Conservation (phyloP, 2,113 vertebrate genomes). For the Merops nubicus region DNA sequence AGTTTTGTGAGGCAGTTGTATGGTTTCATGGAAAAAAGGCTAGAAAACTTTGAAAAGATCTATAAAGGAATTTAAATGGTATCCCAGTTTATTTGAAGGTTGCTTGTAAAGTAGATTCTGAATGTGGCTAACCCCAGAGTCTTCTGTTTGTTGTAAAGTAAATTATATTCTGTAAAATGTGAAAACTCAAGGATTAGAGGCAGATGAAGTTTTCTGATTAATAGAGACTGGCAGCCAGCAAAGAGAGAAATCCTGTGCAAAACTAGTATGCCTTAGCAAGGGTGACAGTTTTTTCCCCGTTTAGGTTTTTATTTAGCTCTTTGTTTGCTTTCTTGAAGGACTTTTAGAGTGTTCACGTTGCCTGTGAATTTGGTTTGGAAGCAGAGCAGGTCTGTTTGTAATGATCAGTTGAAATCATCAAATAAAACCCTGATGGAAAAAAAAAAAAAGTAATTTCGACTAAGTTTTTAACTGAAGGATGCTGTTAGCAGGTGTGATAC, state of each 20-base stretch:
- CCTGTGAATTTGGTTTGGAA: neutral
- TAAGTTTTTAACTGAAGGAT: neutral
- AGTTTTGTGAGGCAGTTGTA: neutral
- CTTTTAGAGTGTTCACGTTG: neutral
- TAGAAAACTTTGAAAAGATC: neutral
- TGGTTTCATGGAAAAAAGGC: neutral
- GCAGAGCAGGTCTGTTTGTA: neutral
- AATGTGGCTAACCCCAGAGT: neutral
- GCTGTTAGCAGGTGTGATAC: neutral
- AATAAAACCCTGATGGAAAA: neutral
- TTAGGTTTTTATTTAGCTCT: neutral
- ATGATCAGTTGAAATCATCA: neutral
- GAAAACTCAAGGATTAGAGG: neutral
- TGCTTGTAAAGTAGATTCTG: neutral
- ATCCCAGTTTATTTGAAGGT: neutral
- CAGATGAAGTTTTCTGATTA: neutral
- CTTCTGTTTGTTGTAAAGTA: neutral
- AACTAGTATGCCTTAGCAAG: neutral
- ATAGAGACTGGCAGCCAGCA: neutral
- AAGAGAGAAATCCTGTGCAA: neutral
- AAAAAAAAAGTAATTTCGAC: neutral
- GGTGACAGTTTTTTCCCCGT: neutral
- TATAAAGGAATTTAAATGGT: neutral
- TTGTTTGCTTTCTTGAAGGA: neutral
- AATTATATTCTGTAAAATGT: neutral